These are phyloP conservation scores for Melopsittacus undulatus DNA, from an alignment of 2,797 vertebrate genomes.

Conservation along the genomic window DNA sequence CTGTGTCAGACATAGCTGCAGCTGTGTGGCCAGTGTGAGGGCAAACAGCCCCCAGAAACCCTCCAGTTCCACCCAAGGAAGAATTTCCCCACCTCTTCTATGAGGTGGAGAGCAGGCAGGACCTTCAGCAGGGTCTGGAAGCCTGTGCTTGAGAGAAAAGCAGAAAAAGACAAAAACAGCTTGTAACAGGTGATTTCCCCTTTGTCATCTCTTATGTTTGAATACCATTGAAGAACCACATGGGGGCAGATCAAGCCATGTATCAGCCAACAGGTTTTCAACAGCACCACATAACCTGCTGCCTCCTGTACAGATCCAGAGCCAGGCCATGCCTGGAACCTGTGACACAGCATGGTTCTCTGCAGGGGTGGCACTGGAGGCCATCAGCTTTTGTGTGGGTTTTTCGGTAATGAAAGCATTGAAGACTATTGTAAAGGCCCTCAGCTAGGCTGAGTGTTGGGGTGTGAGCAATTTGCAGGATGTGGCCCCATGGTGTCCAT, in stretches of 20 bases:
- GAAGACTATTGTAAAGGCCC: not conserved
- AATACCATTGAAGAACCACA: not conserved
- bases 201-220: not conserved
- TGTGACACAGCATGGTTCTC: not conserved
- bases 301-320: not conserved
- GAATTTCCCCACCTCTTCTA: not conserved
- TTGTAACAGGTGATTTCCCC: not conserved
- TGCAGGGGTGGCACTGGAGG: rapidly evolving
- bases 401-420: not conserved
- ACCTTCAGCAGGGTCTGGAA: not conserved
- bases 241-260: not conserved
- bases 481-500: no score
- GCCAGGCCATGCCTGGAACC: not conserved
- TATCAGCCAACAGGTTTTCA: not conserved
- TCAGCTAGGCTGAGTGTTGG: not conserved
- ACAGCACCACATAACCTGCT: not conserved
- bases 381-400: not conserved
- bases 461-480: not conserved
- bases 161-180: not conserved
- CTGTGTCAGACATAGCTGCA: not conserved
- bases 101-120: rapidly evolving
- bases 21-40: not conserved
- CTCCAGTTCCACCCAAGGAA: not conserved
- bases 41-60: not conserved
- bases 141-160: not conserved